phyloP scores from a whole-genome alignment of 2,888 invertebrate genomes.

The Cosmia trapezina region DNA sequence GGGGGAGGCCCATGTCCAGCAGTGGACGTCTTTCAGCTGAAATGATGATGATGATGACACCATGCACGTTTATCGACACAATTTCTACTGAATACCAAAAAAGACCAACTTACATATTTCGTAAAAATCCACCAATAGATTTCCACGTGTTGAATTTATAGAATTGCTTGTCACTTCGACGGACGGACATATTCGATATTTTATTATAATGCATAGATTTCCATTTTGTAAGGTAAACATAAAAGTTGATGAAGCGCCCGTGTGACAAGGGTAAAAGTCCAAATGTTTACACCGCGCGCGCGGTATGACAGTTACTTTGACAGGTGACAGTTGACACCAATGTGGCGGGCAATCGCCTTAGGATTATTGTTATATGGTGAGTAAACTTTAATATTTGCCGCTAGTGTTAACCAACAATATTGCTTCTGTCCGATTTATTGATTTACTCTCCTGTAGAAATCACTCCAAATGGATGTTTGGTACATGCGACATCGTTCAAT shows the following conservation, averaged over 20 bases:
- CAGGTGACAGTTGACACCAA: slow-evolving; percentile 69
- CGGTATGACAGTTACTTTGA: slow-evolving; percentile 68
- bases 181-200: slow-evolving; percentile 18
- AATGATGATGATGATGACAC: too few relatives aligned
- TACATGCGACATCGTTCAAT: too few relatives aligned
- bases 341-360: slow-evolving; percentile 52
- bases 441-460: not conserved
- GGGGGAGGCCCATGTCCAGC: too few relatives aligned
- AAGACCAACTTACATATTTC: not conserved
- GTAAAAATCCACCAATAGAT: not conserved
- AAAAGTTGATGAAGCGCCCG: slow-evolving; percentile 51
- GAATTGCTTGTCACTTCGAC: slow-evolving; percentile 5
- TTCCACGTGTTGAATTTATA: not conserved
- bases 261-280: slow-evolving; percentile 72
- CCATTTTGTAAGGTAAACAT: slow-evolving; percentile 66
- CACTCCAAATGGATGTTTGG: not conserved
- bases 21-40: too few relatives aligned
- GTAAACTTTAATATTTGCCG: slow-evolving; percentile 1
- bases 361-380: slow-evolving; percentile 10
- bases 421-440: not conserved
- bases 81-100: not conserved
- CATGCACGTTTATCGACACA: not conserved
- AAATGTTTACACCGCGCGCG: slow-evolving; percentile 63
- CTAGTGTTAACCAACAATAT: not conserved
- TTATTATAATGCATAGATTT: slow-evolving; percentile 48